Evolutionary conservation across 2,888 invertebrate species (phyloP).

Genomic region (Aelia acuminata): DNA sequence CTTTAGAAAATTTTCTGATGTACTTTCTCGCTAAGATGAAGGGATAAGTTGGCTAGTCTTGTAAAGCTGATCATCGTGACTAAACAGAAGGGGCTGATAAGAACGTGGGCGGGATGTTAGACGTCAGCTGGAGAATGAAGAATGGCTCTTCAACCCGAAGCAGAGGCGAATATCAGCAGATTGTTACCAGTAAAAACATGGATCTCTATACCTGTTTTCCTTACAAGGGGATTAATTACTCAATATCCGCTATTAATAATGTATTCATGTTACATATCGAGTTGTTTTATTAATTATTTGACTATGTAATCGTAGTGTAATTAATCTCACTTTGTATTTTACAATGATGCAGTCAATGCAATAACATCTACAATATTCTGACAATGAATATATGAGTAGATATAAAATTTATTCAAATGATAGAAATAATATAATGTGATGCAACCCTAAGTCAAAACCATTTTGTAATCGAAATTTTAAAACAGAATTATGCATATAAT

Average conservation of each 20-base stretch:
- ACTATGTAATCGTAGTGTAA: background rate
- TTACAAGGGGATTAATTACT: background rate
- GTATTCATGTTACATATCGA: background rate
- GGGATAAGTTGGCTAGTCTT: background rate
- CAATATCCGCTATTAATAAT: background rate
- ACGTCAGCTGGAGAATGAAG: background rate
- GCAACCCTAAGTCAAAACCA: no score
- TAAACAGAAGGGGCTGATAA: background rate
- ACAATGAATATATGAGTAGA: no score
- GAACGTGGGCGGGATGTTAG: background rate
- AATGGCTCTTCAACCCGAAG: background rate
- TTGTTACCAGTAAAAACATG: background rate
- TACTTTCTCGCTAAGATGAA: background rate
- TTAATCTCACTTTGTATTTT: no score
- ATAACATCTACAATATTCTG: no score
- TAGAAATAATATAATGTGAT: no score
- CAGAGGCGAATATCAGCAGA: background rate
- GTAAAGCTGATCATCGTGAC: background rate
- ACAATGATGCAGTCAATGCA: no score
- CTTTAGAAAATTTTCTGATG: no score
- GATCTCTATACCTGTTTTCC: background rate
- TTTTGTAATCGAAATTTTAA: no score
- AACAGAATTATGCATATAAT: no score
- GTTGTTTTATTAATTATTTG: background rate
- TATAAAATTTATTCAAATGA: no score